phyloP scores from a whole-genome alignment of 2,797 vertebrate genomes.

The Cygnus olor region DNA sequence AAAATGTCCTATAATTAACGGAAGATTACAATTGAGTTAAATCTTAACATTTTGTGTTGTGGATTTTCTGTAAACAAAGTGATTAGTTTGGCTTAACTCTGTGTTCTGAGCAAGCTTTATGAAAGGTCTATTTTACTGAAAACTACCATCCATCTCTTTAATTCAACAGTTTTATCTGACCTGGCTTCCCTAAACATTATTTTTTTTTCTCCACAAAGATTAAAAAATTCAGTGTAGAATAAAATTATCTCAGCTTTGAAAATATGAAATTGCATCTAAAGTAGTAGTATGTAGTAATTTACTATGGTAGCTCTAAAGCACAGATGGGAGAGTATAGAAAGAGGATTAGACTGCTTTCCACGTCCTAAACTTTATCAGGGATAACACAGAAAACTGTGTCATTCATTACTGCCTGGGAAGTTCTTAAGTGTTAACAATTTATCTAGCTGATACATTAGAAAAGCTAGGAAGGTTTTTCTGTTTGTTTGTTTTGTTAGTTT shows the following conservation, averaged over 20 bases:
- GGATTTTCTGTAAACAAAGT: slow-evolving; percentile 47
- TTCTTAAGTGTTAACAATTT: slow-evolving; percentile 78
- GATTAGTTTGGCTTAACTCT: slow-evolving; percentile 48
- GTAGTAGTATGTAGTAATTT: slow-evolving; percentile 55
- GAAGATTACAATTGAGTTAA: slow-evolving; percentile 54
- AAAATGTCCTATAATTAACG: slow-evolving; percentile 55
- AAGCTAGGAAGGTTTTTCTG: slow-evolving; percentile 48
- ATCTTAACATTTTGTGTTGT: slow-evolving; percentile 33
- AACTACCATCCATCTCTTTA: slow-evolving; percentile 14
- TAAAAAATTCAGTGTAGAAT: slow-evolving; percentile 59
- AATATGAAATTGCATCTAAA: slow-evolving; percentile 67
- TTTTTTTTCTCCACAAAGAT: slow-evolving; percentile 28
- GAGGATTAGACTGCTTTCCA: slow-evolving; percentile 76
- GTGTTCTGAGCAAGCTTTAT: slow-evolving; percentile 21
- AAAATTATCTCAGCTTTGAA: slow-evolving; percentile 66
- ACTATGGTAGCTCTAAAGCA: slow-evolving; percentile 62
- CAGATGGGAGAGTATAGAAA: slow-evolving; percentile 71
- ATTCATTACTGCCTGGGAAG: slow-evolving; percentile 72
- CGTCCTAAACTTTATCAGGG: slow-evolving; percentile 74
- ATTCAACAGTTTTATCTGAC: slow-evolving; percentile 37
- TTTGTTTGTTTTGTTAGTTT: neutral
- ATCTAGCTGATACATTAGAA: slow-evolving; percentile 71
- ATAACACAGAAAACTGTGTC: slow-evolving; percentile 77
- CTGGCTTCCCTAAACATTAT: slow-evolving; percentile 55
- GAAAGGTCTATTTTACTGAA: slow-evolving; percentile 26